Evolutionary conservation across 1,140 invertebrate species (phyloP).

Genomic region (Aphaenogaster floridana): DNA sequence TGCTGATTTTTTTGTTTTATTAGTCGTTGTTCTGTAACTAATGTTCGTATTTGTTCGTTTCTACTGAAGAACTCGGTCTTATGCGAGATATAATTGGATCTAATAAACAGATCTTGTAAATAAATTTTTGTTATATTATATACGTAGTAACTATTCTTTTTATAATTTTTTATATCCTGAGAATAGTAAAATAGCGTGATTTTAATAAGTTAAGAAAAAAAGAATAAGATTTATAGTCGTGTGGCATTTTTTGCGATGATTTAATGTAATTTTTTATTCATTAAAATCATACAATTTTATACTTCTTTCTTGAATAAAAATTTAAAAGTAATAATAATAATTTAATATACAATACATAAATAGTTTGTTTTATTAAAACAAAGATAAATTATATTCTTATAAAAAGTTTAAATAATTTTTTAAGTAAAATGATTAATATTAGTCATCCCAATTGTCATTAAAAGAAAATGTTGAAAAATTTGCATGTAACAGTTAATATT

Average conservation of each 20-base stretch:
- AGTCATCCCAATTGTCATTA: not conserved
- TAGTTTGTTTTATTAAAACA: not conserved
- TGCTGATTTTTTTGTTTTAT: conserved; percentile 18
- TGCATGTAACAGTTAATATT: not conserved
- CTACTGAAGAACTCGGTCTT: not conserved
- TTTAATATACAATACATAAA: not conserved
- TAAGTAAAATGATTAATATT: not conserved
- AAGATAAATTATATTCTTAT: not conserved
- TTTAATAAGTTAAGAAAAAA: not conserved
- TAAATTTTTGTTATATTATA: not conserved
- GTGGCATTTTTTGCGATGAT: not conserved
- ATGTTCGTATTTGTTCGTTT: not conserved
- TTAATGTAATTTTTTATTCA: not conserved
- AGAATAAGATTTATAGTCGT: not conserved
- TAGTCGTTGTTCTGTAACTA: not conserved
- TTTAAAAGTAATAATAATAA: not conserved
- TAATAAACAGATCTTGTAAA: not conserved
- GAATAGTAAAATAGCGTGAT: not conserved
- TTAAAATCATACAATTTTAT: not conserved
- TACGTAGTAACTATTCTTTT: not conserved
- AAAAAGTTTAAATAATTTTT: not conserved
- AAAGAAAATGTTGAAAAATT: not conserved
- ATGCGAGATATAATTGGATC: not conserved
- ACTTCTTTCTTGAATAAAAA: not conserved
- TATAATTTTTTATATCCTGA: not conserved